phyloP scores from a whole-genome alignment of 2,888 invertebrate species.

The Eristalis intricaria region DNA sequence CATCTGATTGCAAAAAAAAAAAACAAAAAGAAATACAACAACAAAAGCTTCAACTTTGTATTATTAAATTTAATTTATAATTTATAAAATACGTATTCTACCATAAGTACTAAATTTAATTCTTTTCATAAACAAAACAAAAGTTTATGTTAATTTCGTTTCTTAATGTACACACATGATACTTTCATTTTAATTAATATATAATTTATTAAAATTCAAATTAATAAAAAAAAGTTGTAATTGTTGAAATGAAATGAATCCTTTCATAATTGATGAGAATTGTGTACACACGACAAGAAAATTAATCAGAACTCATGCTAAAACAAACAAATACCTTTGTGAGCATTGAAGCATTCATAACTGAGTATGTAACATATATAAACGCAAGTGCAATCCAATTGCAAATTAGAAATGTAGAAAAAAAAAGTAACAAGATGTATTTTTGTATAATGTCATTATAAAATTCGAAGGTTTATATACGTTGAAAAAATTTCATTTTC shows the following conservation, averaged over 20 bases:
- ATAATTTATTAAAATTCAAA: constrained; percentile 16
- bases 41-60: constrained; percentile 56
- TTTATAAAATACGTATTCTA: constrained; percentile 42
- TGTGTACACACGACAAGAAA: constrained; percentile 50
- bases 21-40: background rate
- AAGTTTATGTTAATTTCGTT: constrained; percentile 17
- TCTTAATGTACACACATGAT: constrained; percentile 1
- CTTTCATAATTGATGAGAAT: constrained; percentile 53
- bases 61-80: constrained; percentile 57
- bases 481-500: background rate
- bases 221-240: constrained; percentile 7
- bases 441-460: constrained; percentile 45
- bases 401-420: constrained; percentile 30
- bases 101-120: constrained; percentile 46
- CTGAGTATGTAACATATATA: constrained; percentile 40
- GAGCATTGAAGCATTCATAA: constrained; percentile 22
- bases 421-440: constrained; percentile 38
- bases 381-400: constrained; percentile 46
- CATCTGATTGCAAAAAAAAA: constrained; percentile 25
- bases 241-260: constrained; percentile 7
- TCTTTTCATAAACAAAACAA: constrained; percentile 8
- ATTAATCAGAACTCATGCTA: constrained; percentile 15
- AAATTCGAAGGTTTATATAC: constrained; percentile 17
- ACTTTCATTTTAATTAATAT: constrained; percentile 2
- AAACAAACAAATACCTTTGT: background rate